Conservation (phyloP, 2,797 vertebrate species). For the Masticophis lateralis region DNA sequence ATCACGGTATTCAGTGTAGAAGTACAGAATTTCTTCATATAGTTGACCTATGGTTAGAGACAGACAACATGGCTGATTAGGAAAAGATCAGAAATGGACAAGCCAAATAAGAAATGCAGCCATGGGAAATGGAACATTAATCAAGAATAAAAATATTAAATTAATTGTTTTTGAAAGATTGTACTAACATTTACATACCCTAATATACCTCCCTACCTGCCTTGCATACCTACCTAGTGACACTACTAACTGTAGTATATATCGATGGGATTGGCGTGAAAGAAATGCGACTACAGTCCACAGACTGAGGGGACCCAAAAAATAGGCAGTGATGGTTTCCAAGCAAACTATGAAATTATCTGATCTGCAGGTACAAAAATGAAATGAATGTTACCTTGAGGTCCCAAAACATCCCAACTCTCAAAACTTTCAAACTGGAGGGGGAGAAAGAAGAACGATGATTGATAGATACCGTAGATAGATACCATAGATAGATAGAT, state of each 20-base stretch:
- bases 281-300: slow-evolving; percentile 84
- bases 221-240: slow-evolving; percentile 78
- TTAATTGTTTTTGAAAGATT: not conserved
- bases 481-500: no score
- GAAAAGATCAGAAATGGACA: not conserved
- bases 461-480: no score
- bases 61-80: not conserved
- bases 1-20: slow-evolving; percentile 83
- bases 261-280: slow-evolving; percentile 78
- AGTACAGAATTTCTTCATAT: slow-evolving; percentile 87
- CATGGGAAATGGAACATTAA: not conserved
- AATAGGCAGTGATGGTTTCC: slow-evolving; percentile 81
- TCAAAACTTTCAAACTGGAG: not conserved
- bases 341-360: slow-evolving; percentile 85
- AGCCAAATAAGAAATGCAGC: not conserved
- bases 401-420: not conserved
- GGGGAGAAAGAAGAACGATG: not conserved
- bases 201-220: not conserved
- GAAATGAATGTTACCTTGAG: not conserved
- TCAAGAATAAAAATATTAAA: not conserved
- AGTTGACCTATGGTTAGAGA: slow-evolving; percentile 78
- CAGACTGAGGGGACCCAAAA: slow-evolving; percentile 86
- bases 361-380: slow-evolving; percentile 66
- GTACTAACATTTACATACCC: not conserved
- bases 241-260: slow-evolving; percentile 84